phyloP scores from a whole-genome alignment of 64 coral and sea anemone species.

The Platygyra sinensis region DNA sequence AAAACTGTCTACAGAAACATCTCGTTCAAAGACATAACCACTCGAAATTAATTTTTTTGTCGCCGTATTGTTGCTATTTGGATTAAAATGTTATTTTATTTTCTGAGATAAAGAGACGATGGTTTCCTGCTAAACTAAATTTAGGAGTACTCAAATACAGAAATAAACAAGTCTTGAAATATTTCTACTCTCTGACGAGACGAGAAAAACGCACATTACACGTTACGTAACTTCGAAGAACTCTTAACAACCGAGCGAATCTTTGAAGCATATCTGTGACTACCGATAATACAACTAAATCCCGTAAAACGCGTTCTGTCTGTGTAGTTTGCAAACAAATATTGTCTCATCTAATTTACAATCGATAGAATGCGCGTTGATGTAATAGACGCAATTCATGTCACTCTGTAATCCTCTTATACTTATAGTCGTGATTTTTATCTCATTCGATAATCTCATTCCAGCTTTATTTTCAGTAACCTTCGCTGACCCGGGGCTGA shows the following conservation, averaged over 20 bases:
- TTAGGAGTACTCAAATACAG: not conserved
- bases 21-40: not conserved
- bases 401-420: constrained; percentile 22
- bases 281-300: not conserved
- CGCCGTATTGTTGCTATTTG: not conserved
- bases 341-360: constrained; percentile 2
- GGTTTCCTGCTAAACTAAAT: constrained; percentile 3
- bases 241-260: not conserved
- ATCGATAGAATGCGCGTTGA: not conserved
- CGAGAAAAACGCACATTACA: not conserved
- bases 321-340: not conserved
- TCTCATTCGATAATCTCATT: constrained; percentile 42
- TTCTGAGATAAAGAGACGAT: not conserved
- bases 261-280: not conserved
- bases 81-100: not conserved
- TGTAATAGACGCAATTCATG: constrained; percentile 1
- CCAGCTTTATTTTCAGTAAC: constrained; percentile 27
- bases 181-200: not conserved
- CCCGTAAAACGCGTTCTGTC: not conserved
- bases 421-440: not conserved
- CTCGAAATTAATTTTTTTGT: not conserved
- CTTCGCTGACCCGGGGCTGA: constrained; percentile 29
- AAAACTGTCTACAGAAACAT: not conserved
- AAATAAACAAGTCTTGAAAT: not conserved
- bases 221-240: not conserved